Evolutionary conservation across 2,113 vertebrate species (phyloP), one percentile per base, ranked within the genome.

Genomic region (Ranitomeya imitator): DNA sequence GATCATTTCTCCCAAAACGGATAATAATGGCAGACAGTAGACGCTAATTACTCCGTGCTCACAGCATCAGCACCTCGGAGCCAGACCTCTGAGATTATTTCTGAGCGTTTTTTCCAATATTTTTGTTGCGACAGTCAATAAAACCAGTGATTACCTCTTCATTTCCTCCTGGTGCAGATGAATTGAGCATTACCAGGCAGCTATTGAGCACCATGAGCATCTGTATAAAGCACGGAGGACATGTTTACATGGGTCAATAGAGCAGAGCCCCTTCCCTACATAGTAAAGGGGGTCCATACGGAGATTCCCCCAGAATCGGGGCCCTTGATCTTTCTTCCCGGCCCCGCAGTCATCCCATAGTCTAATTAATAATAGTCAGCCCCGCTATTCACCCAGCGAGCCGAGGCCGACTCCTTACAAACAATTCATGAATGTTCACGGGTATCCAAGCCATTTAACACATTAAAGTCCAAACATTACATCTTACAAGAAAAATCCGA

Each of bases 401-500:
- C 52, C 65, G 18, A 11, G 51, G 81, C 14, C 18, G 6, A 51
- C 61, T 69, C 18, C 51, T n/a, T 18, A 63, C 11, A 83, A 13
- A 12, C 16, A 69, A 61, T 81, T 81, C 15, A 81, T 13, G 61
- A 37, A 83, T 69, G 81, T 23, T 14, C 61, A 16, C 18, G 63
- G 81, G 12, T n/a, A 15, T 69, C 19, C 5, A 19, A 60, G 59
- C 31, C 60, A 65, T 83, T 83, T 51, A 83, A 51, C 80, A 79
- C 60, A 61, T 80, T 52, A 26, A 37, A 21, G 79, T 61, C 45
- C 67, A 83, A 88, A 88, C 80, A 78, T 83, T 88, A 83, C 87
- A 76, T 63, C 60, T 23, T 83, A 37, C 37, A 63, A 26, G 69
- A 77, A 83, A 74, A 74, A 81, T 69, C 8, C 13, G 8, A 23